A percentile compares a stretch with the other conserved stretches of the same genome.
Evolutionary conservation across 2,113 vertebrate genomes (phyloP).

Genomic region (Thalassarche chlororhynchos): DNA sequence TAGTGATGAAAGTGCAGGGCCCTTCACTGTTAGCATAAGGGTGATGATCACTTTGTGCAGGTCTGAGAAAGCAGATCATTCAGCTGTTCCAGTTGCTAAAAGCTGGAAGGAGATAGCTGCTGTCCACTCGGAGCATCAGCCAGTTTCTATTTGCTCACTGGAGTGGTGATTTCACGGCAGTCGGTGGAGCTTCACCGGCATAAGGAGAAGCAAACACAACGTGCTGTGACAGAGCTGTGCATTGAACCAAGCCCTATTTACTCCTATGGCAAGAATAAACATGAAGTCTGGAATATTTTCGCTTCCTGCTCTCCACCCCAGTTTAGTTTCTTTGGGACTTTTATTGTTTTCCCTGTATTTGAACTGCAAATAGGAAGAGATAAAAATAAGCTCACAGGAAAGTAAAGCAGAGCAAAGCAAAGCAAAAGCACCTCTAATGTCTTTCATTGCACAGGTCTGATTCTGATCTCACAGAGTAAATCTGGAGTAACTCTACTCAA

Average conservation of each 20-base stretch:
- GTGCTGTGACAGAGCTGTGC: background rate
- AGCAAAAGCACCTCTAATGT: background rate
- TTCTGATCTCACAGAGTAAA: background rate
- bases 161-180: background rate
- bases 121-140: background rate
- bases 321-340: background rate
- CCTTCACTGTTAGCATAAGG: background rate
- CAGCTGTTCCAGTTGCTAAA: background rate
- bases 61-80: background rate
- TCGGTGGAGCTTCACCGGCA: background rate
- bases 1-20: background rate
- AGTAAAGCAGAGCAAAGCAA: background rate
- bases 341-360: slow-evolving; percentile 7
- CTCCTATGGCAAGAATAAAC: slow-evolving; percentile 12
- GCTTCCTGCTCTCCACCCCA: background rate
- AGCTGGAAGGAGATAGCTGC: background rate
- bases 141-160: background rate
- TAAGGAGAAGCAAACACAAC: background rate
- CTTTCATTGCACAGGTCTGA: background rate
- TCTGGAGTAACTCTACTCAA: background rate
- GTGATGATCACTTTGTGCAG: background rate
- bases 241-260: background rate
- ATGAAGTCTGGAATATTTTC: slow-evolving; percentile 13
- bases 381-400: background rate
- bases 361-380: background rate